phyloP scores from a whole-genome alignment of 1,140 invertebrate species.

The Homarus americanus region DNA sequence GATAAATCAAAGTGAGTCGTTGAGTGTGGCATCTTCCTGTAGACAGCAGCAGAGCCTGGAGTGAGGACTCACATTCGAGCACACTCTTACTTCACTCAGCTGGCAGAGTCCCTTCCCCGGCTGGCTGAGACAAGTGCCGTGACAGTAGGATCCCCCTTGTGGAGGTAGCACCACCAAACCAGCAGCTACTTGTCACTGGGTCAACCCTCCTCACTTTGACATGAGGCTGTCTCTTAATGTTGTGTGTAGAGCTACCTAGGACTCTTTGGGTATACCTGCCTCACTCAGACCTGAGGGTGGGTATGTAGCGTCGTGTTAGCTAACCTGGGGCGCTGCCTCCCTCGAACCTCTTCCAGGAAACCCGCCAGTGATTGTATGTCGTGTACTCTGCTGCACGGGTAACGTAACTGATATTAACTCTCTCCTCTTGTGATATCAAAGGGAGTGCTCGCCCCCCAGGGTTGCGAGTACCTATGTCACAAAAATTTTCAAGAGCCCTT shows the following conservation, averaged over 20 bases:
- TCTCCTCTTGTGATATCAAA: not conserved
- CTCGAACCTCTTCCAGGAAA: constrained; percentile 10
- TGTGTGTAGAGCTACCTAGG: not conserved
- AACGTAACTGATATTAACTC: not conserved
- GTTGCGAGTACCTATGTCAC: constrained; percentile 11
- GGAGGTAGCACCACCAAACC: not conserved
- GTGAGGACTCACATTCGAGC: not conserved
- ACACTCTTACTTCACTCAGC: constrained; percentile 10
- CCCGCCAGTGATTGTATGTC: not conserved
- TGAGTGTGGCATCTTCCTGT: not conserved
- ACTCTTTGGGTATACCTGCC: constrained; percentile 9
- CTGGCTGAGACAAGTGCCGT: not conserved
- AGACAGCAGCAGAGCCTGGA: not conserved
- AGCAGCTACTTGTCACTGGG: not conserved
- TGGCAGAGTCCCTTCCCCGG: not conserved
- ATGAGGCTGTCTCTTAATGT: constrained; percentile 26
- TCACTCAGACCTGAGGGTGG: not conserved
- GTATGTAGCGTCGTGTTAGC: constrained; percentile 13
- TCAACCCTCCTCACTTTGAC: constrained; percentile 16
- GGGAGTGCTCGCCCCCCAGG: constrained; percentile 31
- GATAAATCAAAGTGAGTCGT: not conserved
- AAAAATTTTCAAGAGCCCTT: constrained; percentile 29
- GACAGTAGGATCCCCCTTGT: not conserved
- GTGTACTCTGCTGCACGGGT: not conserved
- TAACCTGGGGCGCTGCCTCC: constrained; percentile 39